Conservation (phyloP, 2,797 vertebrate species). For the Chiloscyllium punctatum region DNA sequence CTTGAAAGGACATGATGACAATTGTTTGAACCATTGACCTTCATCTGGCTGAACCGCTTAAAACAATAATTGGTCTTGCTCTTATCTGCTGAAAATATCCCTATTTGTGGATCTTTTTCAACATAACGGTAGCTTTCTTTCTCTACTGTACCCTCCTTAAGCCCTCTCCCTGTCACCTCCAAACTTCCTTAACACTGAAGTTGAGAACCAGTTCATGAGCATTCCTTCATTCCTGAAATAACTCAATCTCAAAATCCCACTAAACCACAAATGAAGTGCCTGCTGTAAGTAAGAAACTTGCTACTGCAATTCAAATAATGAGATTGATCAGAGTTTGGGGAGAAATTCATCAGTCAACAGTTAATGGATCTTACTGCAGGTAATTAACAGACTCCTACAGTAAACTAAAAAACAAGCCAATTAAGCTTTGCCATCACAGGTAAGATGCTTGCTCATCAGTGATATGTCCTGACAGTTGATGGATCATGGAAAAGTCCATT, state of each 20-base stretch:
- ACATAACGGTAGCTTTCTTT: too few species aligned
- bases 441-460: background rate
- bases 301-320: background rate
- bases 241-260: background rate
- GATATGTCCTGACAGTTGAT: background rate
- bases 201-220: background rate
- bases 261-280: background rate
- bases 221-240: background rate
- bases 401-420: slow-evolving; percentile 23
- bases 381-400: background rate
- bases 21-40: too few species aligned
- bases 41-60: too few species aligned
- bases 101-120: too few species aligned
- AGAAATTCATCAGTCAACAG: background rate
- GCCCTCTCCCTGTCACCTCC: too few species aligned
- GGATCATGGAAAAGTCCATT: slow-evolving; percentile 16
- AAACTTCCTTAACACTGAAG: too few species aligned
- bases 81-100: too few species aligned
- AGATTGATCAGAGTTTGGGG: background rate
- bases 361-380: background rate
- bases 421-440: background rate
- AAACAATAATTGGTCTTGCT: too few species aligned
- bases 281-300: background rate
- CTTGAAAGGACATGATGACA: too few species aligned
- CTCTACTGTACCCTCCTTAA: too few species aligned